These are phyloP conservation scores for Euschistus heros DNA, from an alignment of 1,140 invertebrate species.

Conservation along the genomic window DNA sequence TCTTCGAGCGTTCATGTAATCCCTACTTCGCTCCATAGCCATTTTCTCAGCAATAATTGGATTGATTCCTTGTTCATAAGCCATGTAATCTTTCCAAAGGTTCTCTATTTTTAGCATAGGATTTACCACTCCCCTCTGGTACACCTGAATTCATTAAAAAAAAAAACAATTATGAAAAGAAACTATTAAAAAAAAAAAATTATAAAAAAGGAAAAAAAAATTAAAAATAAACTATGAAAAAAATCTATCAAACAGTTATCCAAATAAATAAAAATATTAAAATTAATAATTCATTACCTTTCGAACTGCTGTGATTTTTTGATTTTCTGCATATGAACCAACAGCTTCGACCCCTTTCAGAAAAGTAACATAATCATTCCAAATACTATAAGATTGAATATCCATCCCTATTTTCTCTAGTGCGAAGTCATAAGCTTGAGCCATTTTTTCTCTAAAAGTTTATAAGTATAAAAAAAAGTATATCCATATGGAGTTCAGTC, in stretches of 20 bases:
- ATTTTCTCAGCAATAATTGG: constrained; percentile 92
- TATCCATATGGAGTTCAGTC: background rate
- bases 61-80: constrained; percentile 90
- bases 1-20: constrained; percentile 94
- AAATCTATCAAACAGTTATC: too few species aligned
- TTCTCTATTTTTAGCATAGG: constrained; percentile 97
- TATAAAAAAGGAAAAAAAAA: too few species aligned
- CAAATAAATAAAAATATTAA: too few species aligned
- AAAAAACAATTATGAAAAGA: too few species aligned
- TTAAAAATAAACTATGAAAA: too few species aligned
- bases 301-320: constrained; percentile 93
- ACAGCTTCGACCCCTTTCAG: constrained; percentile 95
- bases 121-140: constrained; percentile 88
- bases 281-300: constrained; percentile 50
- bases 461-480: background rate
- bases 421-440: constrained; percentile 98
- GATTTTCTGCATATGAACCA: constrained; percentile 98
- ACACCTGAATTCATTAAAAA: constrained; percentile 48
- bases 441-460: constrained; percentile 89
- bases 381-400: constrained; percentile 88
- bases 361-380: constrained; percentile 97
- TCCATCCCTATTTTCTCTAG: constrained; percentile 98
- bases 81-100: constrained; percentile 91
- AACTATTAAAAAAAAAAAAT: too few species aligned
- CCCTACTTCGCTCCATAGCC: constrained; percentile 78